Evolutionary conservation across 2,888 invertebrate species (phyloP).

Genomic region (Trichopria drosophilae): DNA sequence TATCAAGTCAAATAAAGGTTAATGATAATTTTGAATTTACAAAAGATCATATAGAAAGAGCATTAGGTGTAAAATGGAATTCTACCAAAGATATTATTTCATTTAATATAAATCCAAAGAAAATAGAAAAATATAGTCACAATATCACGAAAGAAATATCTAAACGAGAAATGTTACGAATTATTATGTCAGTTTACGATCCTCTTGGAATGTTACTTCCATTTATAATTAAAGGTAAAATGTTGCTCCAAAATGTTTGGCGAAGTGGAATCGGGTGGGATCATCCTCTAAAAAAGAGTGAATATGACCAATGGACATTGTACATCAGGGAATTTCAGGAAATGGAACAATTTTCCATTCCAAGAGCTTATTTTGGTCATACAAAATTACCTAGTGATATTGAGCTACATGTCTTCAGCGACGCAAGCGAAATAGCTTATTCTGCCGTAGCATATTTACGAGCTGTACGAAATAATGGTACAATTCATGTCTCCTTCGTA

Average conservation of each 20-base stretch:
- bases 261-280: too few species aligned
- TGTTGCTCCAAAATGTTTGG: constrained; percentile 35
- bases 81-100: constrained; percentile 26
- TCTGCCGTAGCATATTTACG: background rate
- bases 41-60: constrained; percentile 17
- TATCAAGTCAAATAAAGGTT: too few species aligned
- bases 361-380: constrained; percentile 22
- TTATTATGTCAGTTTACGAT: constrained; percentile 39
- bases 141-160: constrained; percentile 22
- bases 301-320: too few species aligned
- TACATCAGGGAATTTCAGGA: too few species aligned
- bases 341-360: too few species aligned
- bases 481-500: background rate
- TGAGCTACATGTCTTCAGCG: background rate
- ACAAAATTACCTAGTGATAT: background rate
- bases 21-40: background rate
- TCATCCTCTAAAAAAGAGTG: too few species aligned
- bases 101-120: constrained; percentile 27
- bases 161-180: constrained; percentile 29
- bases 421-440: background rate
- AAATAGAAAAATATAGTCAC: constrained; percentile 23
- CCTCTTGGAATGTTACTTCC: constrained; percentile 36
- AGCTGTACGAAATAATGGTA: background rate
- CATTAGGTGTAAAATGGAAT: constrained; percentile 34
- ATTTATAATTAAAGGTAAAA: constrained; percentile 29